phyloP scores from a whole-genome alignment of 2,797 vertebrate genomes.

The Dendrocincla tyrannina region DNA sequence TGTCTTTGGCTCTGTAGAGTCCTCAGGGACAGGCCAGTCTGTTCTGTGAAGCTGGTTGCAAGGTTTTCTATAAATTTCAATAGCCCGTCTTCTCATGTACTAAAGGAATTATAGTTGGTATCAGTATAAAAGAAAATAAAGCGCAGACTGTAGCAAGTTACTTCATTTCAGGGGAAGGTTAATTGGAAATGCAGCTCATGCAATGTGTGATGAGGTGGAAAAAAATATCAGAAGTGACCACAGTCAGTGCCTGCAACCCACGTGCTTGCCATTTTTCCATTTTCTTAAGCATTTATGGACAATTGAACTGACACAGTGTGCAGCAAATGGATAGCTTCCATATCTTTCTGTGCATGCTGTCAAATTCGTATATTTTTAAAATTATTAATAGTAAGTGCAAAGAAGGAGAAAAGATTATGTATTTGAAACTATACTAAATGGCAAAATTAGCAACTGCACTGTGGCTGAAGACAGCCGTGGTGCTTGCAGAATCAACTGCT shows the following conservation, averaged over 20 bases:
- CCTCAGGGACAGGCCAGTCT: background rate
- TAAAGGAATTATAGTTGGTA: background rate
- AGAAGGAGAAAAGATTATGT: background rate
- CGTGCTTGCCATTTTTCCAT: conserved; percentile 3
- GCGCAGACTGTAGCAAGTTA: background rate
- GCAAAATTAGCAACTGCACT: background rate
- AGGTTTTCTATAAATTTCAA: background rate
- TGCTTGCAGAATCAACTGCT: background rate
- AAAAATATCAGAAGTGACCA: conserved; percentile 13
- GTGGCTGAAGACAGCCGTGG: background rate
- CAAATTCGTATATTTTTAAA: background rate
- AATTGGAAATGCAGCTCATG: conserved; percentile 3
- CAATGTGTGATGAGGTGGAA: conserved; percentile 21
- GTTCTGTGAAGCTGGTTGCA: background rate
- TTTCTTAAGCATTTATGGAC: conserved; percentile 30
- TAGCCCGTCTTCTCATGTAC: background rate
- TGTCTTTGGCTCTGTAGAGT: background rate
- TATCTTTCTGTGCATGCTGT: background rate
- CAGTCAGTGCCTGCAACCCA: background rate
- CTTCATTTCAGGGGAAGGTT: background rate
- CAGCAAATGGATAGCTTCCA: background rate
- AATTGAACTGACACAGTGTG: conserved; percentile 9
- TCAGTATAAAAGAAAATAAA: background rate
- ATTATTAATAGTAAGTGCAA: background rate
- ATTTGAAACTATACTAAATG: background rate